These are phyloP conservation scores for Physocephala rufipes DNA, from an alignment of 2,888 invertebrate genomes.

Conservation along the genomic window DNA sequence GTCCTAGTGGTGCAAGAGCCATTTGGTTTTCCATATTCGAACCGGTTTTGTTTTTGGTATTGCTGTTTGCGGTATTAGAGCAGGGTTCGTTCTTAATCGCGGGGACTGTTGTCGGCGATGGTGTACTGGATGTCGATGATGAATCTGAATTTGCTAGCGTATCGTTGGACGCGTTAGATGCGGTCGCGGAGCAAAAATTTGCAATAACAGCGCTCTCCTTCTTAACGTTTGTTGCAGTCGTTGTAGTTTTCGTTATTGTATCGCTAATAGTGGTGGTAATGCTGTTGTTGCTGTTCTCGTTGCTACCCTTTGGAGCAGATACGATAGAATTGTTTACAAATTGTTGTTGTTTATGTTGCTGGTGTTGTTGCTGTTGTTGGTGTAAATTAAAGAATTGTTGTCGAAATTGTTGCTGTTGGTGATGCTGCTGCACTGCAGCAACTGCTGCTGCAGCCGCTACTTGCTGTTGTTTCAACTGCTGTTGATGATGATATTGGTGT, in stretches of 20 bases:
- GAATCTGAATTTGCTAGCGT: conserved; percentile 51
- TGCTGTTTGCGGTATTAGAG: conserved; percentile 46
- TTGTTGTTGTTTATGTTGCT: conserved; percentile 47
- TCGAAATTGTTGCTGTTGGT: conserved; percentile 57
- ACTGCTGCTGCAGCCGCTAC: conserved; percentile 53
- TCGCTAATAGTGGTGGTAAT: conserved; percentile 47
- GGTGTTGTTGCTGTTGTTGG: conserved; percentile 48
- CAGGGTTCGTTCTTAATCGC: conserved; percentile 45
- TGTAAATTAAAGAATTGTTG: conserved; percentile 54
- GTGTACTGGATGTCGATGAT: conserved; percentile 55
- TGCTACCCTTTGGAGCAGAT: conserved; percentile 34
- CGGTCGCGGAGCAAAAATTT: conserved; percentile 27
- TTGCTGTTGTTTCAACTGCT: conserved; percentile 45
- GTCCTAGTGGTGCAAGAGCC: conserved; percentile 77
- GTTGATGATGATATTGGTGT: conserved; percentile 63
- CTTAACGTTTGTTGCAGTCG: conserved; percentile 27
- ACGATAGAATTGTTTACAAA: conserved; percentile 14
- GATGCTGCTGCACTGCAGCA: conserved; percentile 51
- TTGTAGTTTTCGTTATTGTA: conserved; percentile 41
- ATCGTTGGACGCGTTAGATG: conserved; percentile 48
- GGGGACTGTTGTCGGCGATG: conserved; percentile 53
- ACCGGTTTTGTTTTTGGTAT: conserved; percentile 53
- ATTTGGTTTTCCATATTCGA: conserved; percentile 66
- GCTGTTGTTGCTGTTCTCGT: conserved; percentile 43
- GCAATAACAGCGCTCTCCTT: conserved; percentile 39